Evolutionary conservation across 2,888 invertebrate species (phyloP), one percentile per base, ranked within the genome.

Genomic region (Andrena flavipes): DNA sequence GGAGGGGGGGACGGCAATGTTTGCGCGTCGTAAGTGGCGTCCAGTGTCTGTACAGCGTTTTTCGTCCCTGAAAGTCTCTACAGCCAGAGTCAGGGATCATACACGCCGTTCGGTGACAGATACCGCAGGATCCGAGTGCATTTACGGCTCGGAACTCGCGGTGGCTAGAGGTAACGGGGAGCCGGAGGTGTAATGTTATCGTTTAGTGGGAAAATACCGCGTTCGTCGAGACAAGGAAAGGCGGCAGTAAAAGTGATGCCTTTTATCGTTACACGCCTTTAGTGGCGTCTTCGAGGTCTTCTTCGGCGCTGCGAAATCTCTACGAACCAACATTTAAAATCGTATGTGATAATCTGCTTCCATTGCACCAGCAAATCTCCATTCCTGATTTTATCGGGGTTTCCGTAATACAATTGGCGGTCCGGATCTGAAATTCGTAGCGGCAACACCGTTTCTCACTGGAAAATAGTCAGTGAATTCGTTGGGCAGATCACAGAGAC

Each of bases 11-110:
- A 70, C 80, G 85, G 75, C 63, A 56, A 86, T 92, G 92, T 92
- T 93, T 93, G 90, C 90, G 87, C 87, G 91, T 86, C 89, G 90
- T 92, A 92, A 93, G 92, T 93, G 91, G 91, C 88, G 91, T 91
- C 90, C 90, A 91, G 89, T 92, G 91, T 91, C 90, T 79, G 85
- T 86, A 86, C 88, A 83, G 74, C 81, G 87, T 88, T 85, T 56
- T 72, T 73, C 82, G 83, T 86, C 82, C 82, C 80, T 60, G 80
- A 86, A 85, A 82, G 80, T 80, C 84, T 69, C 76, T 59, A 23
- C 82, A 59, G 60, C 48, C 48, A 56, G 72, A 82, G 76, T 84
- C 84, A 80, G 81, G 83, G 84, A 89, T 90, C 88, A 73, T 87
- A 86, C 82, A 76, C 82, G 85, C 76, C 83, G 82, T 81, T 82